phyloP scores from a whole-genome alignment of 2,888 invertebrate species.

The Xanthia icteritia region DNA sequence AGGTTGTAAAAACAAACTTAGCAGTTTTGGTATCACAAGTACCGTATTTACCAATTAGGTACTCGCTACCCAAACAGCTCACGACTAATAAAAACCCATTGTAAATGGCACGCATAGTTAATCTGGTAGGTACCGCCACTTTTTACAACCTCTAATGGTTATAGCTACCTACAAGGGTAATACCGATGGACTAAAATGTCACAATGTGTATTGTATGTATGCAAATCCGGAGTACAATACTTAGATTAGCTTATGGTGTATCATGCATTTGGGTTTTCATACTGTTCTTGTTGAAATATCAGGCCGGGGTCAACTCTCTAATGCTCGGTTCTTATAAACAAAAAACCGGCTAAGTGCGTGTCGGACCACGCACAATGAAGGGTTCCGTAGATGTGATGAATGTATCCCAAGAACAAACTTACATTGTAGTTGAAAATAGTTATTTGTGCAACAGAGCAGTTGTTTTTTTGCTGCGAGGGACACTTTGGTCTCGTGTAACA shows the following conservation, averaged over 20 bases:
- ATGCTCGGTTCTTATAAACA: no score
- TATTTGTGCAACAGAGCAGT: no score
- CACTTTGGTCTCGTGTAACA: no score
- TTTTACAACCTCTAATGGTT: constrained; percentile 24
- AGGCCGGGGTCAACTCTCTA: background rate
- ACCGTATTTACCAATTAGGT: constrained; percentile 10
- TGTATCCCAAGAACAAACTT: no score
- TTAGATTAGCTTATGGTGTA: background rate
- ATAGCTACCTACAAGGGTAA: constrained; percentile 15
- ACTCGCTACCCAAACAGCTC: constrained; percentile 4
- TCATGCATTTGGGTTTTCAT: constrained; percentile 17
- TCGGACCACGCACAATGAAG: no score
- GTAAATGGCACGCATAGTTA: background rate
- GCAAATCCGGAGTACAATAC: constrained; percentile 32
- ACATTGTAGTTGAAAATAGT: no score
- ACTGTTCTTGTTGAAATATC: background rate
- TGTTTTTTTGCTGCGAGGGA: no score
- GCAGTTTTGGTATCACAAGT: background rate
- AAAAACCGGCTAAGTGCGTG: no score
- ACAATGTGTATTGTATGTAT: constrained; percentile 59
- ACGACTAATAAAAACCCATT: constrained; percentile 34
- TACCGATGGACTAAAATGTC: constrained; percentile 32
- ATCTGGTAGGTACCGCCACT: constrained; percentile 5
- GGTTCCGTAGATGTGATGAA: no score
- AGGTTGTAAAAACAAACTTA: background rate